These are phyloP conservation scores for Xylota sylvarum DNA, from an alignment of 2,888 invertebrate species.

Conservation along the genomic window DNA sequence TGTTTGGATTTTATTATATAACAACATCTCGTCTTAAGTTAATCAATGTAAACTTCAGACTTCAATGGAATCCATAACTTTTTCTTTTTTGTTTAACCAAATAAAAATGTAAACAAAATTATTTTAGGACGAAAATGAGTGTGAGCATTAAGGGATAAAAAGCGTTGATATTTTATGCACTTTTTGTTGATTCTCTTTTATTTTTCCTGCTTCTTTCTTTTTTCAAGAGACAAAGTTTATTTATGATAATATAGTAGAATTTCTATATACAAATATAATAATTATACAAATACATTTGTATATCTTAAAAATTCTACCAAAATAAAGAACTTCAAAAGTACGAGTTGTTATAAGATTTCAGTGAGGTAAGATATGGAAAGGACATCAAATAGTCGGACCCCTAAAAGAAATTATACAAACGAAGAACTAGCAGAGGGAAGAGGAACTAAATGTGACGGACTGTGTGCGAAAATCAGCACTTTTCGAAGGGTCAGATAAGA, in stretches of 20 bases:
- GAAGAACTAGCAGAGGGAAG: too few relatives aligned
- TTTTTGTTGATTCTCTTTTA: conserved; percentile 4
- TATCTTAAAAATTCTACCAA: conserved; percentile 37
- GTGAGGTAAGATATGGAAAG: too few relatives aligned
- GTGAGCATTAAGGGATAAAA: neutral
- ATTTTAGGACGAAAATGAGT: conserved; percentile 12
- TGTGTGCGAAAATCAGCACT: too few relatives aligned
- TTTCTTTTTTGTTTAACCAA: conserved; percentile 19
- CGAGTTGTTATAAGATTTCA: neutral
- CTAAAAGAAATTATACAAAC: too few relatives aligned
- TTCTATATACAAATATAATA: conserved; percentile 34
- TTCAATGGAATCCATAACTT: neutral
- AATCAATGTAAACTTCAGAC: conserved; percentile 23
- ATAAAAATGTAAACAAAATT: conserved; percentile 1
- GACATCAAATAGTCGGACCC: too few relatives aligned
- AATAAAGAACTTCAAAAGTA: conserved; percentile 47
- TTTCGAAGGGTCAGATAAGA: too few relatives aligned
- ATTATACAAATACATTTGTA: conserved; percentile 43
- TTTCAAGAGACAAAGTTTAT: conserved; percentile 10
- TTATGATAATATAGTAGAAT: conserved; percentile 23
- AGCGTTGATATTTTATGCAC: conserved; percentile 14
- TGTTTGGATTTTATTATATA: conserved; percentile 3
- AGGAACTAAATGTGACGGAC: too few relatives aligned
- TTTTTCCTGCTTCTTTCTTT: neutral
- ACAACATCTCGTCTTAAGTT: conserved; percentile 16